These are phyloP conservation scores for Onychorhynchus coronatus DNA, from an alignment of 2,113 vertebrate species.

Conservation along the genomic window DNA sequence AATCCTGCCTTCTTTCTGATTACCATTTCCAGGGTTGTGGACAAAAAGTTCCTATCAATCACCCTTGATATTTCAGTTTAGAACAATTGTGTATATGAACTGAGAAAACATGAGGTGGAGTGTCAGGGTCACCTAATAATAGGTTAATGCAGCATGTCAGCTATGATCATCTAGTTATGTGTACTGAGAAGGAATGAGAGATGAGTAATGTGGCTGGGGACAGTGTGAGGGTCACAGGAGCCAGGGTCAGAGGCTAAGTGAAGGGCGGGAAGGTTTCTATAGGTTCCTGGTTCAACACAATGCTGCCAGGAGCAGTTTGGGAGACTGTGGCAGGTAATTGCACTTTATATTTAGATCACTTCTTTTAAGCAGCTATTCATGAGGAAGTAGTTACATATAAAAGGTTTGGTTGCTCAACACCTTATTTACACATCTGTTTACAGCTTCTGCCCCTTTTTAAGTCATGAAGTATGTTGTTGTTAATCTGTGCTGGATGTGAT, in stretches of 20 bases:
- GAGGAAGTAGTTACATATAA: background rate
- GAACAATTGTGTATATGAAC: background rate
- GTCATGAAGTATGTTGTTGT: background rate
- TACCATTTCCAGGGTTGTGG: background rate
- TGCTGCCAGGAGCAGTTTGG: background rate
- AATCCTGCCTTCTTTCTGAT: background rate
- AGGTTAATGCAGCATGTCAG: background rate
- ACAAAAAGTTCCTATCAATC: background rate
- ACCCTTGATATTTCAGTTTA: background rate
- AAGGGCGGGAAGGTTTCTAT: background rate
- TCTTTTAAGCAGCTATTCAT: background rate
- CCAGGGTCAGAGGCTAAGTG: background rate
- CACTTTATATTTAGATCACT: background rate
- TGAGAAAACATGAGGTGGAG: background rate
- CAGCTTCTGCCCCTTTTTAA: background rate
- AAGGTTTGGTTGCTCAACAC: background rate
- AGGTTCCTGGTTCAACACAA: background rate
- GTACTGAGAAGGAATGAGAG: background rate
- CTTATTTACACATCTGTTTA: background rate
- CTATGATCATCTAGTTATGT: background rate
- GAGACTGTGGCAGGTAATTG: background rate
- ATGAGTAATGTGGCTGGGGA: background rate
- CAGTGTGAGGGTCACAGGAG: background rate
- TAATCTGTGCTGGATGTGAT: background rate
- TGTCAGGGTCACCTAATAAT: slow-evolving; percentile 15